A percentile compares a stretch with the other conserved stretches of the same genome.
These are phyloP conservation scores for Cyprinodon tularosa DNA, from an alignment of 2,113 vertebrate species.

Conservation along the genomic window DNA sequence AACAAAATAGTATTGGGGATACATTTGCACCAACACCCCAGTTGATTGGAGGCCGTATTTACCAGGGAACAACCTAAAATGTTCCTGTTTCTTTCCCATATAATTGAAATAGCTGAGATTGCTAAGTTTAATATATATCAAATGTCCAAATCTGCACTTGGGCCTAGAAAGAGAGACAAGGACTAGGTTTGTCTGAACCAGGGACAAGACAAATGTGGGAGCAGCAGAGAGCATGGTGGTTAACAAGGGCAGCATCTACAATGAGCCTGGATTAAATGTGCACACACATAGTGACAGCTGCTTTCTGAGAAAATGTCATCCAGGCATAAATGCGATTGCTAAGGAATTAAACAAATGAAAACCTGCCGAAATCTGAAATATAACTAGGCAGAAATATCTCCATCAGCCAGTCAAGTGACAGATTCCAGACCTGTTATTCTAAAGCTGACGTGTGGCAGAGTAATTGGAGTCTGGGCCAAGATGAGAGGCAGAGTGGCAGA, in stretches of 20 bases:
- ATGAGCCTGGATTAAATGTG: conserved; percentile 24
- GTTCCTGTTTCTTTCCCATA: conserved; percentile 14
- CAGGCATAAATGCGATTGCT: conserved; percentile 26
- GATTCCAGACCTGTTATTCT: conserved; percentile 59
- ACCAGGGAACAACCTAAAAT: conserved; percentile 11
- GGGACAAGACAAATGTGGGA: conserved; percentile 45
- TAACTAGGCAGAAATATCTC: conserved; percentile 41
- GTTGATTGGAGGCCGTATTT: conserved; percentile 26
- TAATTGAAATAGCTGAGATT: conserved; percentile 16
- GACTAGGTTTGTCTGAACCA: conserved; percentile 51
- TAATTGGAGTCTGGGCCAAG: conserved; percentile 65
- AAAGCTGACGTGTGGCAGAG: conserved; percentile 62
- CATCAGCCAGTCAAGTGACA: conserved; percentile 47
- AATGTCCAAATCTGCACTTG: conserved; percentile 18
- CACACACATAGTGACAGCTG: conserved; percentile 32
- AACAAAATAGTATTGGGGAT: conserved; percentile 28
- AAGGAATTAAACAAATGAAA: conserved; percentile 60
- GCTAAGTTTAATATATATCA: conserved; percentile 17
- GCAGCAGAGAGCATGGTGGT: conserved; percentile 39
- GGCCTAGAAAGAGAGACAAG: conserved; percentile 34
- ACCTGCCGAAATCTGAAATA: conserved; percentile 49
- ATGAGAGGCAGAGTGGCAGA: conserved; percentile 27
- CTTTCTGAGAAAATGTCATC: conserved; percentile 34
- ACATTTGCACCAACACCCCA: conserved; percentile 8
- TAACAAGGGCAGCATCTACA: conserved; percentile 32